These are phyloP conservation scores for Simalia tracyae DNA, from an alignment of 2,797 vertebrate species.

Conservation along the genomic window DNA sequence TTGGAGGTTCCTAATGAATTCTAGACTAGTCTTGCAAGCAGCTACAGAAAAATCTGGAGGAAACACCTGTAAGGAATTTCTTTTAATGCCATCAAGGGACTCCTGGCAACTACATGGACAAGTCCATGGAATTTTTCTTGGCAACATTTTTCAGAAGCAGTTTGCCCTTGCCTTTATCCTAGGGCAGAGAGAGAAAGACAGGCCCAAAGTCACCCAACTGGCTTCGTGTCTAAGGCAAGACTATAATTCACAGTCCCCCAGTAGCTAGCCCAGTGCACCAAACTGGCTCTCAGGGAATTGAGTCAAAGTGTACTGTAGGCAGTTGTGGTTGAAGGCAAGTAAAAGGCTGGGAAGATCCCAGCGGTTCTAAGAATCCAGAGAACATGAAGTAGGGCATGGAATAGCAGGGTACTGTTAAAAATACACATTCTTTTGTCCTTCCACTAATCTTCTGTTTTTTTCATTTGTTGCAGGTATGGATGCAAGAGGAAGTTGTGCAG, in stretches of 20 bases:
- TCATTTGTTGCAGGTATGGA: constrained; percentile 84
- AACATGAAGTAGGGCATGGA: not conserved
- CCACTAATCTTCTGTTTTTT: constrained; percentile 36
- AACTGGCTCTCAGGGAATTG: not conserved
- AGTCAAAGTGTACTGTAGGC: not conserved
- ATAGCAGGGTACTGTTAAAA: not conserved
- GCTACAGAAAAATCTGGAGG: not conserved
- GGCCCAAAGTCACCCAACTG: not conserved
- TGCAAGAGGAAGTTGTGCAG: constrained; percentile 82
- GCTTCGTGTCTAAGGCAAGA: not conserved
- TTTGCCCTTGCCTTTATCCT: not conserved
- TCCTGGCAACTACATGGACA: not conserved
- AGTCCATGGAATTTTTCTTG: not conserved
- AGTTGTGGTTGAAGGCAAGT: not conserved
- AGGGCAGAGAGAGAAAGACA: not conserved
- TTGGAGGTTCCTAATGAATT: not conserved
- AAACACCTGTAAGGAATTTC: not conserved
- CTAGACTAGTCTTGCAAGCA: not conserved
- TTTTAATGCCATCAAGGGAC: not conserved
- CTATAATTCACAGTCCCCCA: not conserved
- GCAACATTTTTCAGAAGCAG: not conserved
- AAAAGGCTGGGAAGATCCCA: too few relatives aligned
- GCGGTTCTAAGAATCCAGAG: not conserved
- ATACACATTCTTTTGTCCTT: not conserved
- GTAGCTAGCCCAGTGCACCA: not conserved